Conservation (phyloP, 2,888 invertebrate genomes). For the Digitonthophagus gazella region DNA sequence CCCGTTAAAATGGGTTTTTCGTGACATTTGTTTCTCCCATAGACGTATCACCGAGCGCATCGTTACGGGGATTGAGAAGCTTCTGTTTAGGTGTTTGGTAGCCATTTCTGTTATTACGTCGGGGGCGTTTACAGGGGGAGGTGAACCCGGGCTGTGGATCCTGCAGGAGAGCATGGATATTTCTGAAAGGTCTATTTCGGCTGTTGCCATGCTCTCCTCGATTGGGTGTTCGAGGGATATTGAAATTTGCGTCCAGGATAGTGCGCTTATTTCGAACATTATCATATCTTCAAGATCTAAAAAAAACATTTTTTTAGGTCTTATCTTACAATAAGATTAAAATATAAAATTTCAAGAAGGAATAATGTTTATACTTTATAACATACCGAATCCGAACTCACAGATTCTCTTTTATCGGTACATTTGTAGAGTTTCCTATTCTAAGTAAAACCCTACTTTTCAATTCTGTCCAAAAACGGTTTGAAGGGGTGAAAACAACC, state of each 20-base stretch:
- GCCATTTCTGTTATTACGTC: constrained; percentile 57
- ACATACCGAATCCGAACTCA: not conserved
- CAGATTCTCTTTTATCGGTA: too few species aligned
- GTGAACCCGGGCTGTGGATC: constrained; percentile 63
- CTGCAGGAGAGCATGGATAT: constrained; percentile 76
- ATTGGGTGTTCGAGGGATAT: constrained; percentile 90
- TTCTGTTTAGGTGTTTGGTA: constrained; percentile 78
- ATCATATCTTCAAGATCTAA: constrained; percentile 70
- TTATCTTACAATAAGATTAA: too few species aligned
- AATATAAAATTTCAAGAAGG: too few species aligned
- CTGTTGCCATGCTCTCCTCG: constrained; percentile 90
- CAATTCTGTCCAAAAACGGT: too few species aligned
- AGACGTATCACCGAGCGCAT: constrained; percentile 82
- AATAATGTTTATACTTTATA: not conserved
- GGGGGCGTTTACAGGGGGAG: constrained; percentile 42
- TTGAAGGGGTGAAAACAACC: too few species aligned
- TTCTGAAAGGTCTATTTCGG: constrained; percentile 83
- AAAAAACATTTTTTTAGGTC: too few species aligned
- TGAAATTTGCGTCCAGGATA: constrained; percentile 86
- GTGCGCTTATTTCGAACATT: constrained; percentile 90
- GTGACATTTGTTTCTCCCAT: constrained; percentile 73
- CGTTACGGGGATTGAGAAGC: constrained; percentile 90
- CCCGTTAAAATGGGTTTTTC: constrained; percentile 47
- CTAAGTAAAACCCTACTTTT: too few species aligned
- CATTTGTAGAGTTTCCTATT: too few species aligned